A percentile compares a stretch with the other conserved stretches of the same genome.
Conservation (phyloP, 2,797 vertebrate genomes). For the Pyrocephalus nanus region DNA sequence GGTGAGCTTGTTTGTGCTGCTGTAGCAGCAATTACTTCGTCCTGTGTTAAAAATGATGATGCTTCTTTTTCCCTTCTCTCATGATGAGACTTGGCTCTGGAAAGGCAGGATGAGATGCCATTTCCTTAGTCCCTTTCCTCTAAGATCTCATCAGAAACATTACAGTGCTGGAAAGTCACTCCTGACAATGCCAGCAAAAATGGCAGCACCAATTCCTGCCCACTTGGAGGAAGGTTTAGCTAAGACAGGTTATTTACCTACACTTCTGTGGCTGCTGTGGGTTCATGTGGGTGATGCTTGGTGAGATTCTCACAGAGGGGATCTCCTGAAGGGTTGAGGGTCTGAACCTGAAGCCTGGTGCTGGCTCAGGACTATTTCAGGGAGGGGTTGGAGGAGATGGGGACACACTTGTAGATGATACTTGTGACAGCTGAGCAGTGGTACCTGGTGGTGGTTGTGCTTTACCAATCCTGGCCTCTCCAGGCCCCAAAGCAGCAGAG, state of each 20-base stretch:
- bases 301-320: neutral
- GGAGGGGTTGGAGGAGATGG: neutral
- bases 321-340: neutral
- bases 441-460: neutral
- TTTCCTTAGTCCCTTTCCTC: neutral
- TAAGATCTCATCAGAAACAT: neutral
- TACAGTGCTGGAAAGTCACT: neutral
- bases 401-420: neutral
- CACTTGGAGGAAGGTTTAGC: neutral
- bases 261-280: neutral
- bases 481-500: neutral
- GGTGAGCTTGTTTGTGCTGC: neutral
- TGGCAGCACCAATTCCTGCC: neutral
- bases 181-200: neutral
- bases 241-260: neutral
- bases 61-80: rapidly evolving
- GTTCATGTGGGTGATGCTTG: rapidly evolving
- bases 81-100: neutral
- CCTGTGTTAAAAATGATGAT: neutral
- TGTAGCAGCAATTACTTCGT: neutral
- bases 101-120: neutral
- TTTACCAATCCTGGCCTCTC: neutral
- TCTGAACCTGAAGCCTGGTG: neutral
- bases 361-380: neutral
- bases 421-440: neutral